phyloP scores from a whole-genome alignment of 23 tunicate genomes.

The Oikopleura vanhoeffeni region DNA sequence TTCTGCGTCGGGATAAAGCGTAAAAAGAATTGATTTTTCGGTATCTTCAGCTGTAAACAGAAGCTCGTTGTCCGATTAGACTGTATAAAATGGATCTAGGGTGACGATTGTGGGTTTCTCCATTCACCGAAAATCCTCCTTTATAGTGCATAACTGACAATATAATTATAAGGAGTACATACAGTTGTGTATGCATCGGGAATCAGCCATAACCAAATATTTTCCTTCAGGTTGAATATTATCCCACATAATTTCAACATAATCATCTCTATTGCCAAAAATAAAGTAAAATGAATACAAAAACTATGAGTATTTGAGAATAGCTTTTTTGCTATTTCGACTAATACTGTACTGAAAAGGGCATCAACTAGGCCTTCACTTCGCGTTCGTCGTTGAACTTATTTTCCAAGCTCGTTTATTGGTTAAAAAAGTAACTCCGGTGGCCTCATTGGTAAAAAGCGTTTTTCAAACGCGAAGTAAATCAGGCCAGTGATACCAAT shows the following conservation, averaged over 20 bases:
- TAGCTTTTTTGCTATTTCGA: too few species aligned
- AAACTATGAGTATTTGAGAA: too few species aligned
- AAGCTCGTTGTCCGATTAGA: constrained; percentile 77
- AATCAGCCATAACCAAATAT: too few species aligned
- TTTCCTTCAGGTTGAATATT: not conserved
- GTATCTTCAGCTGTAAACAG: constrained; percentile 56
- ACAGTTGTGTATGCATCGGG: not conserved
- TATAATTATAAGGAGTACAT: not conserved
- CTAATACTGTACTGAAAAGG: too few species aligned
- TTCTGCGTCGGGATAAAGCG: constrained; percentile 6
- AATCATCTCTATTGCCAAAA: constrained; percentile 11
- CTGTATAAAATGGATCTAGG: constrained; percentile 54
- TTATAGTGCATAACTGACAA: constrained; percentile 11
- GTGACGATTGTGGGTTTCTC: constrained; percentile 59
- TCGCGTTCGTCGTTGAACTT: too few species aligned
- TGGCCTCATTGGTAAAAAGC: too few species aligned
- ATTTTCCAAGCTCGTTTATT: too few species aligned
- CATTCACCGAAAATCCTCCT: constrained; percentile 19
- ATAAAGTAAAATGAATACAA: too few species aligned
- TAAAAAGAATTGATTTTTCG: constrained; percentile 33
- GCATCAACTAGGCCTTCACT: too few species aligned
- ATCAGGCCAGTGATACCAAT: too few species aligned
- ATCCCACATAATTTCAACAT: constrained; percentile 14
- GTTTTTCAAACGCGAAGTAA: too few species aligned
- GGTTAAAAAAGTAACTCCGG: too few species aligned